Conservation (phyloP, 1,140 invertebrate genomes). For the Ips nitidus region DNA sequence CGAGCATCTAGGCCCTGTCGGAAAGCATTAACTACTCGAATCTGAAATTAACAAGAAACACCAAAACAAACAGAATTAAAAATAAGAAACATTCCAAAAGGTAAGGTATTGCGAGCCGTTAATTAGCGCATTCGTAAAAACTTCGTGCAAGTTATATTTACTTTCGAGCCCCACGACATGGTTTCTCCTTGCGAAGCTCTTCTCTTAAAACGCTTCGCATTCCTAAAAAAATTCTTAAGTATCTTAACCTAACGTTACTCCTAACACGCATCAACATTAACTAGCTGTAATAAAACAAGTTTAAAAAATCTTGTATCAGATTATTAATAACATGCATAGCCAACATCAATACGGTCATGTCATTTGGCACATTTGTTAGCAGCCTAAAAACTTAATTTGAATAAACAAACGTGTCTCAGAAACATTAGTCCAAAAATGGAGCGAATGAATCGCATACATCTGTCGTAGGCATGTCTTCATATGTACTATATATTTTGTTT, state of each 20-base stretch:
- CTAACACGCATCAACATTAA: background rate
- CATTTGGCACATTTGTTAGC: too few relatives aligned
- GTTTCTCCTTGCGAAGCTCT: constrained; percentile 39
- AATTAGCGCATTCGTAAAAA: constrained; percentile 51
- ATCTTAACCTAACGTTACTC: constrained; percentile 6
- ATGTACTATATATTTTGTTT: too few relatives aligned
- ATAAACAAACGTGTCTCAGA: too few relatives aligned
- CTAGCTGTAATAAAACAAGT: constrained; percentile 21
- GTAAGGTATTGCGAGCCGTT: constrained; percentile 45
- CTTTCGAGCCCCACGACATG: constrained; percentile 40
- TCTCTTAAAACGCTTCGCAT: constrained; percentile 12
- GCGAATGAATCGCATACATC: too few relatives aligned
- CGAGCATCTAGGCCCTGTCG: constrained; percentile 96
- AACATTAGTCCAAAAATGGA: too few relatives aligned
- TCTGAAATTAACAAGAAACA: constrained; percentile 70
- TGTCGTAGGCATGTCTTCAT: too few relatives aligned
- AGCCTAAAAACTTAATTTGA: too few relatives aligned
- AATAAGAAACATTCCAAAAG: constrained; percentile 50
- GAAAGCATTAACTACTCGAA: constrained; percentile 99
- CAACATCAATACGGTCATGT: too few relatives aligned
- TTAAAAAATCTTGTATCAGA: background rate
- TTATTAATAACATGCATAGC: too few relatives aligned
- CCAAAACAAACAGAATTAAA: constrained; percentile 54
- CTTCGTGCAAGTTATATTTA: constrained; percentile 46
- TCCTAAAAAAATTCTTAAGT: constrained; percentile 37